phyloP scores from a whole-genome alignment of 2,797 vertebrate species.

The Sebastiscus tertius region DNA sequence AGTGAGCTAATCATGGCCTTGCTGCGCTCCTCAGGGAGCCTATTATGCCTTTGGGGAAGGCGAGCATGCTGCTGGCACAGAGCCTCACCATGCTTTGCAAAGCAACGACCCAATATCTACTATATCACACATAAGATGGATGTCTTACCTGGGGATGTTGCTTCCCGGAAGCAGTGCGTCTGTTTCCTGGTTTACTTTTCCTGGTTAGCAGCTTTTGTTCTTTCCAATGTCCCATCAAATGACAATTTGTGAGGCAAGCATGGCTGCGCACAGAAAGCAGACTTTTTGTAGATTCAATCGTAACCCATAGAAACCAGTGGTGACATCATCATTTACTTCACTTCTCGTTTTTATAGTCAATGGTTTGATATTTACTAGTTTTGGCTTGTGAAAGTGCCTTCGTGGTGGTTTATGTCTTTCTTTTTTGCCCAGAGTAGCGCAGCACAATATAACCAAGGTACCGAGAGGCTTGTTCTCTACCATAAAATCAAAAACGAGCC shows the following conservation, averaged over 20 bases:
- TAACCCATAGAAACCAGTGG: slow-evolving; percentile 1
- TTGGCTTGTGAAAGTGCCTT: slow-evolving; percentile 10
- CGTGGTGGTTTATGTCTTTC: not conserved
- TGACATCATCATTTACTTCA: slow-evolving; percentile 25
- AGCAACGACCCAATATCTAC: not conserved
- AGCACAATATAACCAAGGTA: not conserved
- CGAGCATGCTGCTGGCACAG: not conserved
- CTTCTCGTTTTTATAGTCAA: slow-evolving; percentile 14
- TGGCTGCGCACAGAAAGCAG: not conserved
- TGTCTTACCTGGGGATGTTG: not conserved
- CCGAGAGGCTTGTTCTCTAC: not conserved
- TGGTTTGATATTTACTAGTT: slow-evolving; percentile 34
- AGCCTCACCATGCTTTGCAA: not conserved
- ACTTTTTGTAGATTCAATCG: slow-evolving; percentile 12
- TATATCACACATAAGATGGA: not conserved
- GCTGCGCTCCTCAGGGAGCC: not conserved
- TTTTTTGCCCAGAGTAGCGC: not conserved
- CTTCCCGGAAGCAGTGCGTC: not conserved
- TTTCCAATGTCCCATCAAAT: not conserved
- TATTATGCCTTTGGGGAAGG: not conserved
- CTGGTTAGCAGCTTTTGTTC: not conserved
- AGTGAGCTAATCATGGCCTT: not conserved
- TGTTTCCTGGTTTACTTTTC: not conserved
- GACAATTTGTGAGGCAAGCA: not conserved
- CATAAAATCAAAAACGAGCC: not conserved